Evolutionary conservation across 2,113 vertebrate genomes (phyloP), one percentile per base, ranked within the genome.

Genomic region (Archocentrus centrarchus): DNA sequence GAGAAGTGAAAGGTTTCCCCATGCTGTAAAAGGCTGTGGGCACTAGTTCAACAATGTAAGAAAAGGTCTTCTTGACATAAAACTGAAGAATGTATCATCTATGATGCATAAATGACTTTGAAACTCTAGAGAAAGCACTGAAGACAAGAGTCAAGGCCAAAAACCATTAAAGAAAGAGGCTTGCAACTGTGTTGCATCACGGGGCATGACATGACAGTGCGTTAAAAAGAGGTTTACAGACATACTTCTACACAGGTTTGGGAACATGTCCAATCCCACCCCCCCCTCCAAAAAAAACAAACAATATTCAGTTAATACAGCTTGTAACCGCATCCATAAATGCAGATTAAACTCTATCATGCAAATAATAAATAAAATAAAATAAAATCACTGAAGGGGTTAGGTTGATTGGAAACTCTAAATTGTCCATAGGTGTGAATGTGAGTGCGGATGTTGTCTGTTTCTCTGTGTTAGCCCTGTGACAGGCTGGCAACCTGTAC

Each of bases 61-160:
- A 3, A 44, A 32, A 32, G 10, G 24, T 24, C 24, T 73, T 73
- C 1, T 73, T 6, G 24, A 73, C 24, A 1, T 73, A n/a, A 73
- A 73, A 73, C 47, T 73, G 66, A 17, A 30, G 66, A 73, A 73
- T 73, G 53, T 70, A 30, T 73, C 66, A 53, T 53, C 17, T 3
- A 11, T 73, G 44, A 32, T 73, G 24, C 2, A 53, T 73, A 53
- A 73, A 73, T 11, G 17, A 32, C 27, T 73, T 47, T 53, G 20
- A 8, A 18, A 73, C 30, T 30, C 24, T 13, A 32, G 44, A 32
- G 30, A 53, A 73, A 0, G 15, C 27, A 32, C 15, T 73, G 44
- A 32, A 73, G 17, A 53, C 27, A 32, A 53, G 7, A 18, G 24
- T 13, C 27, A 73, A 73, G 66, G 66, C 7, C 66, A 53, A 7